A percentile compares a stretch with the other conserved stretches of the same genome.
phyloP scores from a whole-genome alignment of 1,140 invertebrate genomes.

The Calliphora vicina region DNA sequence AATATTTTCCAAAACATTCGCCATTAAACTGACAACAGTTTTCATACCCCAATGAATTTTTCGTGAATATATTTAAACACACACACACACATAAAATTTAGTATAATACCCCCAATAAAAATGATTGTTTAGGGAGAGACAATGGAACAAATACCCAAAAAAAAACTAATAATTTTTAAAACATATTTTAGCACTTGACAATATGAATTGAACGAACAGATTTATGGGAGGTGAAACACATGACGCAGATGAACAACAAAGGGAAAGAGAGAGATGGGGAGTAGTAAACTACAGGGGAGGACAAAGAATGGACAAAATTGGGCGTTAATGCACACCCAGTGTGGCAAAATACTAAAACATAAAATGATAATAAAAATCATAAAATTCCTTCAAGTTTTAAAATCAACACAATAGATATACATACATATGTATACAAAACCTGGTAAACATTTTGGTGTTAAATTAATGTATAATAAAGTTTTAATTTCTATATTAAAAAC shows the following conservation, averaged over 20 bases:
- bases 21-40: slow-evolving; percentile 4
- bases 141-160: neutral
- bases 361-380: neutral
- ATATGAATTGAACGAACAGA: slow-evolving; percentile 3
- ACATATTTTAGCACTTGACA: slow-evolving; percentile 16
- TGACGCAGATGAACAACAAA: neutral
- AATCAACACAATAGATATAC: neutral
- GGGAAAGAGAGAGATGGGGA: neutral
- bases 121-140: neutral
- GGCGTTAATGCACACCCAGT: neutral
- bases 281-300: neutral
- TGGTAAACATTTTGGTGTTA: neutral
- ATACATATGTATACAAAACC: no score
- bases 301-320: neutral
- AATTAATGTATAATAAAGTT: neutral
- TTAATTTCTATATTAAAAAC: no score
- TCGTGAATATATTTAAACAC: neutral
- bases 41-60: neutral
- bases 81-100: neutral
- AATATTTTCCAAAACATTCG: neutral
- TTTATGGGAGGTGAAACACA: neutral
- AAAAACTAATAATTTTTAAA: neutral
- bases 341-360: neutral
- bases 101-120: neutral
- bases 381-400: neutral